Percentiles rank a stretch among this genome's conserved stretches.
Evolutionary conservation across 2,888 invertebrate species (phyloP).

Genomic region (Plebejus anna): DNA sequence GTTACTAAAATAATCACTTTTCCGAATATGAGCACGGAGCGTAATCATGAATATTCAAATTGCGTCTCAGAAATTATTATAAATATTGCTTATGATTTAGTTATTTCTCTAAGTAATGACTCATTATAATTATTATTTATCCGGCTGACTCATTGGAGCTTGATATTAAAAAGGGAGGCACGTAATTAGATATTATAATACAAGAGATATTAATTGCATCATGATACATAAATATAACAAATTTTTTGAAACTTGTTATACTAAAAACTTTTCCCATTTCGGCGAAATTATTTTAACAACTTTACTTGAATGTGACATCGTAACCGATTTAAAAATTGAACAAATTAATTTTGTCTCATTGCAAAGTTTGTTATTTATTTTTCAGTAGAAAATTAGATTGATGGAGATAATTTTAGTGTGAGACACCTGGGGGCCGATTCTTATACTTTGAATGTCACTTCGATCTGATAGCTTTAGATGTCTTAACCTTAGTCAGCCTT

Average conservation of each 20-base stretch:
- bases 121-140: constrained; percentile 3
- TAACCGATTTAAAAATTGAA: not conserved
- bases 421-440: not conserved
- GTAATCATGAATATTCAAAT: constrained; percentile 4
- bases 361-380: not conserved
- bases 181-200: not conserved
- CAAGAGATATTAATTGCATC: not conserved
- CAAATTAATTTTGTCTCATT: not conserved
- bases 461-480: not conserved
- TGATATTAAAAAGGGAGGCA: not conserved
- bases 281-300: constrained; percentile 1
- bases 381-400: constrained; percentile 11
- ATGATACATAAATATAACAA: not conserved
- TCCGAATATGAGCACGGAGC: constrained; percentile 1
- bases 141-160: not conserved
- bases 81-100: constrained; percentile 4
- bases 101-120: not conserved
- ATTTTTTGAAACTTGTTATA: not conserved
- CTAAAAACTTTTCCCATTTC: constrained; percentile 3
- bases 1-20: constrained; percentile 9
- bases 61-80: constrained; percentile 14
- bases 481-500: not conserved
- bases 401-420: constrained; percentile 4
- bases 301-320: not conserved
- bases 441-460: not conserved